Evolutionary conservation across 2,797 vertebrate genomes (phyloP).

Genomic region (Xiphorhynchus erythropygius): DNA sequence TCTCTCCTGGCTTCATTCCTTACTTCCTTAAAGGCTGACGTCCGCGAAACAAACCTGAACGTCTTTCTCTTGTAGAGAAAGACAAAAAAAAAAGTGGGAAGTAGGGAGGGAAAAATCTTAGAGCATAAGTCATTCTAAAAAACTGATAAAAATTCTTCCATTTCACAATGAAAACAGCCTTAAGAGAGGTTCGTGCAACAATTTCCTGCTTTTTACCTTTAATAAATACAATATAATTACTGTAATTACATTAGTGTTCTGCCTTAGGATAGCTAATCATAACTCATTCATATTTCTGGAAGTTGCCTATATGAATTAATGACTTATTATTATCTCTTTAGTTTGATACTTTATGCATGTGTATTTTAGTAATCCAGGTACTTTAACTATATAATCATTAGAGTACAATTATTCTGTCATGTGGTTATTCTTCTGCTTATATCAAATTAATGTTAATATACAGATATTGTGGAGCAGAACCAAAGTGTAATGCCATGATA

Average conservation of each 20-base stretch:
- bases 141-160: neutral
- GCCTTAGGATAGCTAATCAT: conserved; percentile 60
- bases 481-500: conserved; percentile 6
- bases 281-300: conserved; percentile 61
- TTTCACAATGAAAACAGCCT: conserved; percentile 21
- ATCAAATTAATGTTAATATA: conserved; percentile 61
- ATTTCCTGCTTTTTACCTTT: conserved; percentile 1
- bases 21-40: neutral
- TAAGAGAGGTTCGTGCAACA: conserved; percentile 9
- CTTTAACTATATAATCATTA: conserved; percentile 66
- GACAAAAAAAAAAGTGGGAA: neutral
- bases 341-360: conserved; percentile 57
- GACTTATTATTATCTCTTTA: conserved; percentile 66
- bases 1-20: neutral
- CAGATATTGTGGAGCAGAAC: conserved; percentile 50
- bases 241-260: conserved; percentile 54
- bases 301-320: conserved; percentile 61
- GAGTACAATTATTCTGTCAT: conserved; percentile 60
- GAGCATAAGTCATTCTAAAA: neutral
- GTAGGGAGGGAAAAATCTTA: neutral
- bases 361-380: conserved; percentile 65
- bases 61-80: neutral
- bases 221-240: conserved; percentile 60
- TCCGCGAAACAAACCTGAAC: neutral
- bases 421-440: conserved; percentile 43